These are phyloP conservation scores for Acromyrmex heyeri DNA, from an alignment of 1,140 invertebrate genomes.

Conservation along the genomic window DNA sequence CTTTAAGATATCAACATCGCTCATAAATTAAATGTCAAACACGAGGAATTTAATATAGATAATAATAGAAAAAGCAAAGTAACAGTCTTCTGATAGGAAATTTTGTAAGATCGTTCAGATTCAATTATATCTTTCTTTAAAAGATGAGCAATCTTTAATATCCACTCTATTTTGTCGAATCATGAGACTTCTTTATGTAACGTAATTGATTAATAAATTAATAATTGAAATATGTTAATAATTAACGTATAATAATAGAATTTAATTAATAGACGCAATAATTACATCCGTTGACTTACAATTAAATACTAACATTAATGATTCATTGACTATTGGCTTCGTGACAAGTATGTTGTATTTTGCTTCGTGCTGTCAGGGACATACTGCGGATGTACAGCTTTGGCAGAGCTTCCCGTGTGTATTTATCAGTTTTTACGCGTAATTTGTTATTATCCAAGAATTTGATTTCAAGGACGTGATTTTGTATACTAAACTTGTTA, in stretches of 20 bases:
- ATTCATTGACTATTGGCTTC: slow-evolving; percentile 66
- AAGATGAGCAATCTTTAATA: neutral
- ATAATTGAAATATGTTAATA: neutral
- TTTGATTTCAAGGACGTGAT: neutral
- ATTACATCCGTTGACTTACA: slow-evolving; percentile 9
- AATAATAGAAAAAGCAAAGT: neutral
- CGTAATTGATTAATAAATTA: slow-evolving; percentile 10
- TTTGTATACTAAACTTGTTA: slow-evolving; percentile 19
- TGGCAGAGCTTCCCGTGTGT: slow-evolving; percentile 16
- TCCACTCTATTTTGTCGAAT: neutral
- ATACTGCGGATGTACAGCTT: slow-evolving; percentile 23
- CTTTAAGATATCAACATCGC: neutral
- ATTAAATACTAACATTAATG: slow-evolving; percentile 62
- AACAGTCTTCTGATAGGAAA: neutral
- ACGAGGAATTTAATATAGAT: neutral
- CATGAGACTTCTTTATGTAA: neutral
- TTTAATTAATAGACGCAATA: too few species aligned
- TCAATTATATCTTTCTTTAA: neutral
- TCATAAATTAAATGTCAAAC: slow-evolving; percentile 1
- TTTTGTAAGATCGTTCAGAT: neutral
- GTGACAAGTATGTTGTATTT: slow-evolving; percentile 56
- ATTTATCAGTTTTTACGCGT: slow-evolving; percentile 37
- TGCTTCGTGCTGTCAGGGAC: neutral
- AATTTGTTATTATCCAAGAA: slow-evolving; percentile 25
- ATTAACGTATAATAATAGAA: neutral